A percentile compares a stretch with the other conserved stretches of the same genome.
Conservation (phyloP, 1,140 invertebrate genomes). For the Neodiprion lecontei region DNA sequence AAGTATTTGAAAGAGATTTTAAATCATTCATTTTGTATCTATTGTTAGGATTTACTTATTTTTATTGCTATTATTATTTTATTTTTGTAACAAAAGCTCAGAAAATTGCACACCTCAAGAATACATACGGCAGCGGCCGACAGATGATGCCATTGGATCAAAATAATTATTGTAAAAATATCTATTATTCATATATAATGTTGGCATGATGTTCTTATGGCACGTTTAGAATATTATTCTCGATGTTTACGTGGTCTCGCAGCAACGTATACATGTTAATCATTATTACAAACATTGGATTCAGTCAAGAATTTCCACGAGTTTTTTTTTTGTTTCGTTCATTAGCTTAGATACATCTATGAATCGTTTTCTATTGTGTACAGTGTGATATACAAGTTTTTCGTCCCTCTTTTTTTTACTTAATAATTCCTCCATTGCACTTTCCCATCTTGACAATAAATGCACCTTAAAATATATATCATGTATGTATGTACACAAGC, state of each 20-base stretch:
- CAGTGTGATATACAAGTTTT: conserved; percentile 19
- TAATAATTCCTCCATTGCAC: conserved; percentile 56
- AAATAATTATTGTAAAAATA: conserved; percentile 47
- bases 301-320: conserved; percentile 39
- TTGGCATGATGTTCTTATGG: conserved; percentile 61
- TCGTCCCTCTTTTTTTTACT: conserved; percentile 5
- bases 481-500: conserved; percentile 55
- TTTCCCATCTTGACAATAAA: conserved; percentile 61
- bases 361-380: conserved; percentile 23
- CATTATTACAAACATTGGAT: conserved; percentile 46
- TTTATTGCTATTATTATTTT: not conserved
- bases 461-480: conserved; percentile 56
- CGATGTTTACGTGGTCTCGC: conserved; percentile 32
- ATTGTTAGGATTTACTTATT: not conserved
- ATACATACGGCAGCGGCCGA: conserved; percentile 29
- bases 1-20: too few species aligned
- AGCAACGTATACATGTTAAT: conserved; percentile 43
- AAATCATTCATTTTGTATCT: not conserved
- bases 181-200: conserved; percentile 51
- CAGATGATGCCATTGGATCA: conserved; percentile 25
- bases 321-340: conserved; percentile 25
- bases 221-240: conserved; percentile 57
- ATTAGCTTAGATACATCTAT: not conserved
- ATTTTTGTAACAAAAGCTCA: not conserved
- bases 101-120: conserved; percentile 25